Evolutionary conservation across 2,113 vertebrate species (phyloP), one percentile per base, ranked within the genome.

Genomic region (Marmota flaviventris): DNA sequence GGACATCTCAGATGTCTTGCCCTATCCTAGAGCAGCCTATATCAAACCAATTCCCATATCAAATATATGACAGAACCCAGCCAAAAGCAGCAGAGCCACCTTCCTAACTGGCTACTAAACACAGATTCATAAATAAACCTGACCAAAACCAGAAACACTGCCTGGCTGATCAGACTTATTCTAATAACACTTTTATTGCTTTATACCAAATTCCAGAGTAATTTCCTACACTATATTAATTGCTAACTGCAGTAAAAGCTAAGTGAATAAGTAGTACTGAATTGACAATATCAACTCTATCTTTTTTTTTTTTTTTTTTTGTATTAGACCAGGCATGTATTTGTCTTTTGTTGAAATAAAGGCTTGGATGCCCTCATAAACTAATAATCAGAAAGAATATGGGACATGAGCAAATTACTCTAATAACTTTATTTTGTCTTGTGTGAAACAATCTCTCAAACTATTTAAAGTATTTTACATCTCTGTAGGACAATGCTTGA

Each of bases 381-480:
- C 48, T 76, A 92, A 93, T 95, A 83, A 96, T 96, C 45, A 86
- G 58, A 81, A 84, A 76, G 76, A 91, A 86, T 58, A 89, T 84
- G 53, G 17, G 2, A 77, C 27, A 85, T 65, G 61, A 96, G 63
- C 53, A 95, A 95, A 83, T 87, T 48, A 91, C 89, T 90, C 48
- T 87, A 93, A 88, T 92, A 96, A 96, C 20, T 84, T 89, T 73
- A 70, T 89, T 91, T 97, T 95, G 39, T 84, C 69, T 82, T 63
- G 8, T 94, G 34, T 61, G 2, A 94, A 93, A 53, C 22, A 85
- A 84, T 45, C 76, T 98, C 56, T 93, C 18, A 51, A 96, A 45
- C 37, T 94, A 91, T 97, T 96, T 91, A 45, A 96, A 84, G 37
- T 93, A 91, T 73, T 97, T 94, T 94, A 93, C 20, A 75, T 97